Evolutionary conservation across 2,888 invertebrate species (phyloP).

Genomic region (Lomographa bimaculata): DNA sequence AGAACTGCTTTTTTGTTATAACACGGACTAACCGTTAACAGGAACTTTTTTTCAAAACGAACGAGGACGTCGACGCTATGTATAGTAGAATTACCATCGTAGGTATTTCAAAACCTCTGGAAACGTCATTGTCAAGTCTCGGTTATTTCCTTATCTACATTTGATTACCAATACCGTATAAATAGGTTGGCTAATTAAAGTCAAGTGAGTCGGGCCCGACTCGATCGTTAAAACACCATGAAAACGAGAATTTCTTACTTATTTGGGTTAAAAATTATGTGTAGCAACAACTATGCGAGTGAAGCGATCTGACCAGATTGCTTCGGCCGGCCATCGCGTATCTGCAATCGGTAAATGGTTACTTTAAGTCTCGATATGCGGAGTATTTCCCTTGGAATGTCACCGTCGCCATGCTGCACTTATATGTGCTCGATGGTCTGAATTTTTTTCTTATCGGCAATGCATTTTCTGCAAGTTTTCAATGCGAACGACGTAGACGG

Average conservation of each 20-base stretch:
- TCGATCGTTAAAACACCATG: conserved; percentile 60
- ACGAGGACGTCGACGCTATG: conserved; percentile 11
- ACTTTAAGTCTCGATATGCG: conserved; percentile 80
- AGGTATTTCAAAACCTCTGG: conserved; percentile 10
- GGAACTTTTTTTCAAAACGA: conserved; percentile 71
- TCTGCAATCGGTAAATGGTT: conserved; percentile 83
- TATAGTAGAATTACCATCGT: conserved; percentile 20
- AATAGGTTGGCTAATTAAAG: conserved; percentile 19
- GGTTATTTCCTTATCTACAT: conserved; percentile 13
- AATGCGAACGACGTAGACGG: conserved; percentile 61
- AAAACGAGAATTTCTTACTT: conserved; percentile 71
- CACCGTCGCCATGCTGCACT: conserved; percentile 76
- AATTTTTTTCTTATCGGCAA: conserved; percentile 81
- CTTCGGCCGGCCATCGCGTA: conserved; percentile 78
- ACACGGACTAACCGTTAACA: conserved; percentile 70
- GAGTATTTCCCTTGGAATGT: conserved; percentile 77
- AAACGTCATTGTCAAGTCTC: conserved; percentile 38
- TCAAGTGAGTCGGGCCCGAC: conserved; percentile 20
- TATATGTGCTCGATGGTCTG: conserved; percentile 76
- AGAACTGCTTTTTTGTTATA: conserved; percentile 76
- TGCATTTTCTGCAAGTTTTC: conserved; percentile 81
- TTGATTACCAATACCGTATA: conserved; percentile 13
- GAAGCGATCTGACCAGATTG: conserved; percentile 79
- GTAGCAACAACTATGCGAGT: conserved; percentile 70
- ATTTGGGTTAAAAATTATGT: conserved; percentile 80